These are phyloP conservation scores for Pheosia tremula DNA, from an alignment of 2,888 invertebrate genomes.

Conservation along the genomic window DNA sequence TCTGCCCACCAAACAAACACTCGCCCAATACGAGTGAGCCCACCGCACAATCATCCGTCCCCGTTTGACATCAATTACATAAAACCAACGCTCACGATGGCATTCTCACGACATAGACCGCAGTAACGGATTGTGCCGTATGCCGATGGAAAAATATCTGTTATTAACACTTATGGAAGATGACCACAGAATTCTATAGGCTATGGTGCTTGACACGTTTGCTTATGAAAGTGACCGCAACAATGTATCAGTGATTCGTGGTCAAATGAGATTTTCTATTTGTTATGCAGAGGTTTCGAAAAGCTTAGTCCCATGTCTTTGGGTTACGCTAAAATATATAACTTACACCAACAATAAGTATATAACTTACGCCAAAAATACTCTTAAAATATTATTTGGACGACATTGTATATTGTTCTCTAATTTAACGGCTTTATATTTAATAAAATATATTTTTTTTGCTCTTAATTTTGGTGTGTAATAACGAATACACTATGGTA, in stretches of 20 bases:
- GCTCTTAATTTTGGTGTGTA: too few relatives aligned
- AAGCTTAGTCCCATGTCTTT: too few relatives aligned
- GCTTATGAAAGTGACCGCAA: constrained; percentile 1
- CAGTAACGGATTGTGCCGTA: constrained; percentile 48
- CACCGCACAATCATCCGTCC: constrained; percentile 54
- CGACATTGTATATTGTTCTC: too few relatives aligned
- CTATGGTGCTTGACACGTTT: neutral
- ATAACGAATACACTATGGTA: too few relatives aligned
- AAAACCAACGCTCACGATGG: constrained; percentile 60
- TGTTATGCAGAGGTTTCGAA: neutral
- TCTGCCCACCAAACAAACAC: constrained; percentile 8
- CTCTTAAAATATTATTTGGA: too few relatives aligned
- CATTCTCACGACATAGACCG: constrained; percentile 69
- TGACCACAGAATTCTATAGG: constrained; percentile 30
- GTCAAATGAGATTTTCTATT: neutral
- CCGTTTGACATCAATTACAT: constrained; percentile 68
- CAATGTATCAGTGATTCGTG: constrained; percentile 2
- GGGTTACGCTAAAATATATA: too few relatives aligned
- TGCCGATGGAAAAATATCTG: constrained; percentile 44
- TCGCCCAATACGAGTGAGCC: constrained; percentile 34
- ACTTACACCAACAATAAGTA: too few relatives aligned
- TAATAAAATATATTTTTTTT: too few relatives aligned
- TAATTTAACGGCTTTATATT: too few relatives aligned
- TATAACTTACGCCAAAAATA: too few relatives aligned
- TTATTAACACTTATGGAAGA: constrained; percentile 20